Percentiles rank a stretch among this genome's conserved stretches.
phyloP scores from a whole-genome alignment of 2,888 invertebrate genomes.

The Dioctria linearis region DNA sequence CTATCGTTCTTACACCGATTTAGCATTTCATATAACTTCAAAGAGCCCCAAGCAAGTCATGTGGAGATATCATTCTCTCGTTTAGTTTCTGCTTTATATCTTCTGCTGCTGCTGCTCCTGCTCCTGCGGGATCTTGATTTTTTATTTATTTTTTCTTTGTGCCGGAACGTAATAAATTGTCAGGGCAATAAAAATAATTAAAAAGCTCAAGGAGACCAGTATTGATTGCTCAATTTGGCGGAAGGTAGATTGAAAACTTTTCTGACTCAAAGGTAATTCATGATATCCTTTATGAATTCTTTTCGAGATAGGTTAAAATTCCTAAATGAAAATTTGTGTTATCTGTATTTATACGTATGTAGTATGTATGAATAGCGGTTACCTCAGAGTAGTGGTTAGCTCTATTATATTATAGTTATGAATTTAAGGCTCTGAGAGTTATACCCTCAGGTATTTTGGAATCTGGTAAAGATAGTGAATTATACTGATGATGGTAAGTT shows the following conservation, averaged over 20 bases:
- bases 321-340: too few species aligned
- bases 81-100: slow-evolving; percentile 8
- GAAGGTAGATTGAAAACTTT: slow-evolving; percentile 9
- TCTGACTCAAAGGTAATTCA: slow-evolving; percentile 7
- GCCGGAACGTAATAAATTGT: slow-evolving; percentile 26
- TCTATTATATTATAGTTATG: too few species aligned
- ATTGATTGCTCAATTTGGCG: slow-evolving; percentile 29
- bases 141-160: background rate
- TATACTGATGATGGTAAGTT: too few species aligned
- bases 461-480: too few species aligned
- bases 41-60: slow-evolving; percentile 33
- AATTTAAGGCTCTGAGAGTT: too few species aligned
- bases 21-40: slow-evolving; percentile 47
- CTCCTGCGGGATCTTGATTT: background rate
- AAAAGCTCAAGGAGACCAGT: slow-evolving; percentile 10
- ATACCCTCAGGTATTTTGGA: too few species aligned
- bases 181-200: slow-evolving; percentile 41
- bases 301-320: background rate
- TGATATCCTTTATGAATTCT: slow-evolving; percentile 11
- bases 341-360: too few species aligned
- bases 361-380: too few species aligned
- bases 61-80: slow-evolving; percentile 20
- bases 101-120: background rate
- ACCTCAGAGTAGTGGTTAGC: too few species aligned
- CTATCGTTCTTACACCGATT: slow-evolving; percentile 44